Evolutionary conservation across 2,888 invertebrate genomes (phyloP), one percentile per base, ranked within the genome.

Genomic region (Nysson spinosus): DNA sequence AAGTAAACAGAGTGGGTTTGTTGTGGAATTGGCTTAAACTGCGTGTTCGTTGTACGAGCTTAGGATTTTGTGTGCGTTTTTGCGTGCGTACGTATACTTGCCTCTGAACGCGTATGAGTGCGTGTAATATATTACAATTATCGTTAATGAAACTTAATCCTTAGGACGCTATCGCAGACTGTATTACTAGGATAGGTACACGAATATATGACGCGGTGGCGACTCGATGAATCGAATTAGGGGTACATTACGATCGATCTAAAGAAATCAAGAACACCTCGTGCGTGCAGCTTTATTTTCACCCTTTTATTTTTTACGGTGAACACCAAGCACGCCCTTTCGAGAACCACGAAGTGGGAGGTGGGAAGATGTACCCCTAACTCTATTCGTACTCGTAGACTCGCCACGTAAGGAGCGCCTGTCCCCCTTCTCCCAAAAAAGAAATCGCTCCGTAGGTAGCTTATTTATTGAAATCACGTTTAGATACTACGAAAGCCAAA

Each of bases 381-480:
- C 42, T 56, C 63, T n/a, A 56, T 65, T 72, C 51, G 43, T 74
- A 70, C 70, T 72, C 75, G 74, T 70, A 72, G 78, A 69, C 69
- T 79, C 81, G 83, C 80, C 81, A 76, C 70, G 73, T 72, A 73
- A 79, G 80, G 81, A 83, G 83, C 81, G 79, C 75, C 79, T 71
- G 72, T 60, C 76, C 75, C 67, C 73, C 57, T 68, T 56, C 34
- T 57, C 60, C 62, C 69, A 77, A 77, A 77, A n/a, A 80, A 77
- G 74, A 72, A 79, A 77, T 73, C 80, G 81, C 79, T 83, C 82
- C 84, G 74, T 85, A 85, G 84, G 79, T 85, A 85, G 85, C 81
- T 85, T 85, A 85, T 85, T 85, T 85, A 85, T 85, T 85, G 81
- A 85, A 84, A 83, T 82, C 82, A 81, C 72, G 72, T 81, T 83